These are phyloP conservation scores for Latheticus oryzae DNA, from an alignment of 2,888 invertebrate species.

Conservation along the genomic window DNA sequence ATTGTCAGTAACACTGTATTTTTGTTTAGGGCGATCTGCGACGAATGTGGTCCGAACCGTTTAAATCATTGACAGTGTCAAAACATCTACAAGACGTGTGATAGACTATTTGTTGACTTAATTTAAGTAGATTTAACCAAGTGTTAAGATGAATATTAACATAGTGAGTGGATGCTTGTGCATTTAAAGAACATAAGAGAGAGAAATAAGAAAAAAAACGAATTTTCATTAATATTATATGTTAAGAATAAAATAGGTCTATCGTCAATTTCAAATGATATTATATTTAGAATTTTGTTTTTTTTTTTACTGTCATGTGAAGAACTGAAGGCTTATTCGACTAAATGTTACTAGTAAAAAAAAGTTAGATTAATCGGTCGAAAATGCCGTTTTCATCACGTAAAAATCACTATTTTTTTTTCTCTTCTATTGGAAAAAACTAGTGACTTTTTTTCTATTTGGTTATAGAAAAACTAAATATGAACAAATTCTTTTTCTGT, in stretches of 20 bases:
- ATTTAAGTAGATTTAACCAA: constrained; percentile 48
- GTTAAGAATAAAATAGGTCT: constrained; percentile 45
- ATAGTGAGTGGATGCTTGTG: constrained; percentile 45
- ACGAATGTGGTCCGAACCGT: constrained; percentile 98
- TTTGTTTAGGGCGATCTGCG: constrained; percentile 88
- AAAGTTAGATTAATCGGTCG: constrained; percentile 1
- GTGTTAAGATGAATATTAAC: constrained; percentile 47
- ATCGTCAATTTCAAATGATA: constrained; percentile 48
- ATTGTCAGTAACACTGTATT: no score
- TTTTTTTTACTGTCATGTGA: no score
- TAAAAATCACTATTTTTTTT: constrained; percentile 30
- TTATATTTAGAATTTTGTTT: no score
- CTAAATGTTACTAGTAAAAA: no score
- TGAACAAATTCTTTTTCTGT: constrained; percentile 40
- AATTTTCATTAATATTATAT: constrained; percentile 47
- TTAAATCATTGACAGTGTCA: constrained; percentile 83
- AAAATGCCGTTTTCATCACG: constrained; percentile 23
- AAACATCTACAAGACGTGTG: constrained; percentile 84
- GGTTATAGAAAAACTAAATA: constrained; percentile 16
- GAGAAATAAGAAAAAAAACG: constrained; percentile 41
- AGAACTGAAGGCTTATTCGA: constrained; percentile 15
- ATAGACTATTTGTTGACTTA: constrained; percentile 60
- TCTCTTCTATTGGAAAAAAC: no score
- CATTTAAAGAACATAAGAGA: constrained; percentile 44
- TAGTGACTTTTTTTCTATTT: no score